A percentile compares a stretch with the other conserved stretches of the same genome.
Evolutionary conservation across 2,797 vertebrate genomes (phyloP).

Genomic region (Vultur gryphus): DNA sequence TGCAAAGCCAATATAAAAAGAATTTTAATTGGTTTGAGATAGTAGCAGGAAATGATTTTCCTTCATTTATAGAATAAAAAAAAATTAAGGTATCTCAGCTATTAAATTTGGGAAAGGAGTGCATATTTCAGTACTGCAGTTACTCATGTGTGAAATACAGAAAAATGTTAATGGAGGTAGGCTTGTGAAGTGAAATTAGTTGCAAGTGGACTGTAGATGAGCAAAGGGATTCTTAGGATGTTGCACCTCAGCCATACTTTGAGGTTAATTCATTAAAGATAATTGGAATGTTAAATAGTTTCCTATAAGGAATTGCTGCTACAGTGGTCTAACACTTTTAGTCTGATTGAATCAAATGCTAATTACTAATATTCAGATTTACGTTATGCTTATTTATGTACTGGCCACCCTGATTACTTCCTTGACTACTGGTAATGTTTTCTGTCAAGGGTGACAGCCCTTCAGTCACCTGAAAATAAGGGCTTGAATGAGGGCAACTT

Average conservation of each 20-base stretch:
- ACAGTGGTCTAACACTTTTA: neutral
- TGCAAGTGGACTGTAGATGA: conserved; percentile 53
- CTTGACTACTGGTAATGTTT: conserved; percentile 2
- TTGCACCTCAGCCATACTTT: conserved; percentile 6
- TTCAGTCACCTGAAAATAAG: neutral
- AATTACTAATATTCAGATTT: conserved; percentile 51
- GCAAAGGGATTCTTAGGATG: conserved; percentile 37
- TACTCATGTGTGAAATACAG: conserved; percentile 58
- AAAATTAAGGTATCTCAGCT: conserved; percentile 23
- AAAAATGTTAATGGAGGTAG: conserved; percentile 54
- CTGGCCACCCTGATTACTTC: conserved; percentile 4
- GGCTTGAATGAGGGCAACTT: neutral
- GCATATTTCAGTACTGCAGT: neutral
- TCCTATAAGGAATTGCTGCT: neutral
- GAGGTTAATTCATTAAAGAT: conserved; percentile 46
- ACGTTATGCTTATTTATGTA: conserved; percentile 34
- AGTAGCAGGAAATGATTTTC: conserved; percentile 41
- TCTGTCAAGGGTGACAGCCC: neutral
- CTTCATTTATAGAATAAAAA: conserved; percentile 55
- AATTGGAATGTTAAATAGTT: conserved; percentile 51
- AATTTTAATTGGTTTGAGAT: conserved; percentile 62
- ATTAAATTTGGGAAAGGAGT: conserved; percentile 40
- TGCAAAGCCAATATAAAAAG: neutral
- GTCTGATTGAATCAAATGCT: conserved; percentile 39
- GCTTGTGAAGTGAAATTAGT: conserved; percentile 30